Evolutionary conservation across 2,113 vertebrate genomes (phyloP).

Genomic region (Phycodurus eques): DNA sequence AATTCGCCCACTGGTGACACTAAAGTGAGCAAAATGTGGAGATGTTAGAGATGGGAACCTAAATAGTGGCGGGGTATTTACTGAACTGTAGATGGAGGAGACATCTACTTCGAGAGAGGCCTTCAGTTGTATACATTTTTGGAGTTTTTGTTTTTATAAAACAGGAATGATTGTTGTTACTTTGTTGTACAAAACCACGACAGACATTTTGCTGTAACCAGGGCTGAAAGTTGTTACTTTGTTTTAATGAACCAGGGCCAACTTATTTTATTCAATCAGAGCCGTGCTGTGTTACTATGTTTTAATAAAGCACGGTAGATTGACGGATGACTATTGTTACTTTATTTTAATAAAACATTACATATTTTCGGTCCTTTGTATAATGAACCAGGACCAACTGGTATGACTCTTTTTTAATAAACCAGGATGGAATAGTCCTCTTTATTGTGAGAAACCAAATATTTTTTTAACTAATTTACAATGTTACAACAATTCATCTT

Average conservation of each 20-base stretch:
- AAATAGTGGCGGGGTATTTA: not conserved
- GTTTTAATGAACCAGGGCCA: no score
- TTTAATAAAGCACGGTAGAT: not conserved
- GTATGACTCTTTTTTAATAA: no score
- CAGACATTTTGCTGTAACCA: not conserved
- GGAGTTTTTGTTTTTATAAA: not conserved
- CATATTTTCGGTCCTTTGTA: no score
- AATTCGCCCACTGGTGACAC: slow-evolving; percentile 59
- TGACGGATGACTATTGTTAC: not conserved
- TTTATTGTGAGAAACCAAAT: not conserved
- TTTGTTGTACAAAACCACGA: not conserved
- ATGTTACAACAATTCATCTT: not conserved
- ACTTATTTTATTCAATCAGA: no score
- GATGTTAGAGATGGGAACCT: slow-evolving; percentile 29
- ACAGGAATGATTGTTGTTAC: not conserved
- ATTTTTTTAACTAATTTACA: not conserved
- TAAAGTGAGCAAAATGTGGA: slow-evolving; percentile 20
- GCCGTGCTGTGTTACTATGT: no score
- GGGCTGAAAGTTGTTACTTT: not conserved
- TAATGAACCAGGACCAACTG: no score
- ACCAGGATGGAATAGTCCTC: not conserved
- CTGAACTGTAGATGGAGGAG: not conserved
- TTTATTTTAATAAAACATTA: no score
- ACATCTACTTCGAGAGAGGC: no score
- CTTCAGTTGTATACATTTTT: not conserved